Evolutionary conservation across 30 jellyfish, hydroid and myxozoan species (phyloP).

Genomic region (Turritopsis rubra): DNA sequence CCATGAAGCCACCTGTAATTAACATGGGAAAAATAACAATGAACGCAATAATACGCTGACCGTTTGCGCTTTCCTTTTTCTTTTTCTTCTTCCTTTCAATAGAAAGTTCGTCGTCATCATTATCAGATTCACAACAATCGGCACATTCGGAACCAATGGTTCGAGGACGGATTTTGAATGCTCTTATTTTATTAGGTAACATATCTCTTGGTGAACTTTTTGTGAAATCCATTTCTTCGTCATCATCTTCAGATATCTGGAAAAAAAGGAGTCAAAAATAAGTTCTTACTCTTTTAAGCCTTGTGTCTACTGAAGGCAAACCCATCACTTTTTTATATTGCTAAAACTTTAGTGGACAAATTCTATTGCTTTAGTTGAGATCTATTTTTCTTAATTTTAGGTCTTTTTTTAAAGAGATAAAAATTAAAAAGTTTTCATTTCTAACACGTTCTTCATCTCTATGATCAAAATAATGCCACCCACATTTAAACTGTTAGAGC

Average conservation of each 20-base stretch:
- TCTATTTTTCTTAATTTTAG: no score
- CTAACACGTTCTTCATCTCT: no score
- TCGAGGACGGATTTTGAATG: neutral
- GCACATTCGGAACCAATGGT: constrained; percentile 19
- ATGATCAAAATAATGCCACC: no score
- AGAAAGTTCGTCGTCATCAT: neutral
- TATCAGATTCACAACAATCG: constrained; percentile 1
- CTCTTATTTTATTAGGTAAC: constrained; percentile 14
- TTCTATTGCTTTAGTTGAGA: no score
- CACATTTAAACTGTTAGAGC: no score
- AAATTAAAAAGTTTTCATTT: no score
- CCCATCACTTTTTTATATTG: no score
- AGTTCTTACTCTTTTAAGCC: no score
- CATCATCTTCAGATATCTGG: constrained; percentile 9
- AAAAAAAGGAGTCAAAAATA: neutral
- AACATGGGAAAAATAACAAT: constrained; percentile 28
- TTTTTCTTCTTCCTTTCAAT: neutral
- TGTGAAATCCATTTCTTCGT: constrained; percentile 4
- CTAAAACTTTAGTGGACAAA: no score
- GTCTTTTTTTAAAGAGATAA: no score
- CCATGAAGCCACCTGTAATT: constrained; percentile 12
- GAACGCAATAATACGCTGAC: neutral
- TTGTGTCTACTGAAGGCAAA: no score
- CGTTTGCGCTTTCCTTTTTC: constrained; percentile 5
- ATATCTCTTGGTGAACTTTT: neutral